A percentile compares a stretch with the other conserved stretches of the same genome.
Conservation (phyloP, 2,797 vertebrate species). For the Caiman crocodilus region DNA sequence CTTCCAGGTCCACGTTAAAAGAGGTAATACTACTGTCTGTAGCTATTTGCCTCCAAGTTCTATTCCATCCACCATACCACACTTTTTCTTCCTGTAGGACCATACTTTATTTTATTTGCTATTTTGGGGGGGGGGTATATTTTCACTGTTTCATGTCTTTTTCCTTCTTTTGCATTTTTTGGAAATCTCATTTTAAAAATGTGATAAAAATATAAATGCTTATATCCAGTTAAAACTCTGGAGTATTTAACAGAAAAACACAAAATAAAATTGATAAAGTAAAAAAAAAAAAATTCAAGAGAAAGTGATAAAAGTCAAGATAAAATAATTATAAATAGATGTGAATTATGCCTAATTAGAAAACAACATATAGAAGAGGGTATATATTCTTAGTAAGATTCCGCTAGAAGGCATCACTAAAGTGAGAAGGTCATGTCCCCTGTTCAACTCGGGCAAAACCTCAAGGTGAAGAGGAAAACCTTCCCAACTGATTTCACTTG, state of each 20-base stretch:
- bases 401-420: neutral
- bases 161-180: neutral
- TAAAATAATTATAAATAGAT: neutral
- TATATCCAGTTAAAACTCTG: neutral
- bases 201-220: neutral
- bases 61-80: neutral
- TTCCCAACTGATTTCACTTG: neutral
- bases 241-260: neutral
- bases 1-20: neutral
- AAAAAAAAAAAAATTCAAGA: neutral
- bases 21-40: neutral
- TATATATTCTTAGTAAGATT: neutral
- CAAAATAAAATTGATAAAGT: neutral
- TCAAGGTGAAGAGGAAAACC: neutral
- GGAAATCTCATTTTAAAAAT: neutral
- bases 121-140: neutral
- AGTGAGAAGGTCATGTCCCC: neutral
- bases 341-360: neutral
- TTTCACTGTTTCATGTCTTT: neutral
- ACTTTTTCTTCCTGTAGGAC: neutral
- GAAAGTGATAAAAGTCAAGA: neutral
- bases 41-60: neutral
- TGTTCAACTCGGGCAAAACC: neutral
- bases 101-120: neutral
- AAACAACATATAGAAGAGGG: neutral